Evolutionary conservation across 2,113 vertebrate genomes (phyloP).

Genomic region (Syngnathus typhle): DNA sequence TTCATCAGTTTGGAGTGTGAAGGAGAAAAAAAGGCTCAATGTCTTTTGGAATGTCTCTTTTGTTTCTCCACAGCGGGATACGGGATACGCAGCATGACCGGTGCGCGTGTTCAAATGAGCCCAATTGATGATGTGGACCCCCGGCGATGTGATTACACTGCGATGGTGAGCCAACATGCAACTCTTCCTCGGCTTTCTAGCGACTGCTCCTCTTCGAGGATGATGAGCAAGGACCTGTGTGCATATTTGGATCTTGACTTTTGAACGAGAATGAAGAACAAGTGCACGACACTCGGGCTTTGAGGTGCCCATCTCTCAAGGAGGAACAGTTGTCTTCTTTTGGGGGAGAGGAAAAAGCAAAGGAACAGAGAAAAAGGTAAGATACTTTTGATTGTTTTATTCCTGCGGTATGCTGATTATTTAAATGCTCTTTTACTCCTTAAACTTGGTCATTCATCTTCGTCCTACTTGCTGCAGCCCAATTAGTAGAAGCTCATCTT

Average conservation of each 20-base stretch:
- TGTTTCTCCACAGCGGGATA: constrained; percentile 39
- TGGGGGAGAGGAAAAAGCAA: neutral
- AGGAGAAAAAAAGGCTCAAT: too few species aligned
- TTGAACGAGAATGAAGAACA: constrained; percentile 5
- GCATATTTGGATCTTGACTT: constrained; percentile 30
- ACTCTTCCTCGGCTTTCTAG: constrained; percentile 22
- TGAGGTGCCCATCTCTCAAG: neutral
- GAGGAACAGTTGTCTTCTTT: neutral
- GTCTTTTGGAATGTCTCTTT: neutral
- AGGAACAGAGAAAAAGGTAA: neutral
- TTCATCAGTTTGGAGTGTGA: constrained; percentile 11
- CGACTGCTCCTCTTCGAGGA: constrained; percentile 21
- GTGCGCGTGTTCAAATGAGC: constrained; percentile 22
- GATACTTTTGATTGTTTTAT: neutral
- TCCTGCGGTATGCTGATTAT: neutral
- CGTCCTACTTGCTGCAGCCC: neutral
- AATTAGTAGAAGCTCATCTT: neutral
- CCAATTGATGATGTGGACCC: constrained; percentile 7
- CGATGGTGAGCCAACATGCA: constrained; percentile 16
- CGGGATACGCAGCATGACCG: constrained; percentile 53
- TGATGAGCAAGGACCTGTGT: constrained; percentile 30
- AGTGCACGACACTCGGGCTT: constrained; percentile 1
- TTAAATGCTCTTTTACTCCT: neutral
- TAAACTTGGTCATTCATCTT: neutral
- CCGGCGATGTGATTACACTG: neutral